A percentile compares a stretch with the other conserved stretches of the same genome.
These are phyloP conservation scores for Phalacrocorax aristotelis DNA, from an alignment of 2,113 vertebrate genomes.

Conservation along the genomic window DNA sequence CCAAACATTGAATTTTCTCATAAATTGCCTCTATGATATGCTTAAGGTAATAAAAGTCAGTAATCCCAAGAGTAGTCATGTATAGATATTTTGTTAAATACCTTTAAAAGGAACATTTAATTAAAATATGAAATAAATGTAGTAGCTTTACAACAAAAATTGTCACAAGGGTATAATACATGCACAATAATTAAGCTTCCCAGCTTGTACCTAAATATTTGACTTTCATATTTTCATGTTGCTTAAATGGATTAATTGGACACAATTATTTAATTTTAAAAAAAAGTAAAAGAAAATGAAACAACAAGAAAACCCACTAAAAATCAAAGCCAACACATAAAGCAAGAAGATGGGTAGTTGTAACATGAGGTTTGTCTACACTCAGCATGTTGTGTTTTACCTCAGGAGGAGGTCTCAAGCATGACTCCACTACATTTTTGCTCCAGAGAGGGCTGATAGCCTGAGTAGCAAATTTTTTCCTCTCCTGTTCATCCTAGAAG, in stretches of 20 bases:
- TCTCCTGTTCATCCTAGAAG: not conserved
- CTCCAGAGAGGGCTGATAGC: not conserved
- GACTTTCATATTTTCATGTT: not conserved
- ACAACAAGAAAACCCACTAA: not conserved
- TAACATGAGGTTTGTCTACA: not conserved
- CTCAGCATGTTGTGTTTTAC: not conserved
- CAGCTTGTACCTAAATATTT: not conserved
- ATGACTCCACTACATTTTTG: not conserved
- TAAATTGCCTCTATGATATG: constrained; percentile 13
- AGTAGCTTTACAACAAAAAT: not conserved
- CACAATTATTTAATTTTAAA: not conserved
- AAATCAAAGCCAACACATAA: not conserved
- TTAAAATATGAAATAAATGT: constrained; percentile 4
- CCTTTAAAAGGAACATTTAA: constrained; percentile 1
- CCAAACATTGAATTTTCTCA: constrained; percentile 21
- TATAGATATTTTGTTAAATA: not conserved
- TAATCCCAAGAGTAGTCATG: not conserved
- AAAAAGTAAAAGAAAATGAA: not conserved
- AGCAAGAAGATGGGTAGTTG: not conserved
- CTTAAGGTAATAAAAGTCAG: constrained; percentile 51
- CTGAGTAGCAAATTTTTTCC: not conserved
- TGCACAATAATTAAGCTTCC: not conserved
- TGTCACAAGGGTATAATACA: not conserved
- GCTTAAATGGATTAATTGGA: not conserved
- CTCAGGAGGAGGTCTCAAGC: not conserved